Base-by-base conservation (phyloP, 2,797 vertebrate genomes). In the Gadopsis bispinosus region DNA sequence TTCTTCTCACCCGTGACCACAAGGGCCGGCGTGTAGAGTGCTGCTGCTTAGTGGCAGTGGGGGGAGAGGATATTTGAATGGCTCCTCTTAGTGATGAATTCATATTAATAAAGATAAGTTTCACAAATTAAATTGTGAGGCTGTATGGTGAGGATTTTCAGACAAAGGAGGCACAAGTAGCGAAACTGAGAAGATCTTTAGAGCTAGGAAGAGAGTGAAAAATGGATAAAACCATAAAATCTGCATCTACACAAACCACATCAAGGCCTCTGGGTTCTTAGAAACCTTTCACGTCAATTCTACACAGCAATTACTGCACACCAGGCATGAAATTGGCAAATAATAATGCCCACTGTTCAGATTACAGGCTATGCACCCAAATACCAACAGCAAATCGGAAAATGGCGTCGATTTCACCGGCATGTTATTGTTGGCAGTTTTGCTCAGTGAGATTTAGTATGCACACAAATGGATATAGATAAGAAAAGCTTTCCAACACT, bases 1-100 rank as follows among this genome's bases (percentile, higher is more conserved):
- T 87, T 87, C 77, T 85, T 87, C 75, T 82, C 92, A 90, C 90
- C 91, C 85, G 37, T 86, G 89, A 90, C 91, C 85, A 86, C 58
- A 85, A 80, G 88, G 93, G 93, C 92, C 92, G 88, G 61, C 37
- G 51, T 76, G 79, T 73, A 82, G 72, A 66, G 69, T 69, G 43
- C 7, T 69, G 47, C 62, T 80, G 83, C 77, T 81, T 59, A 58
- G 60, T 50, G 63, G 45, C 61, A 66, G 31, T 20, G 22, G 37
- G 22, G 37, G 58, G 63, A 79, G 79, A 71, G 60, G 58, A 65
- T 73, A 56, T 88, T 73, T 89, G 50, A 88, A 69, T 75, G 74
- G 84, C 69, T 84, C 19, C 12, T 71, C 58, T 87, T 75, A 72
- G 60, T 22, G 33, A 77, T 62, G 54, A 48, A 79, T 80, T 80